Evolutionary conservation across 2,797 vertebrate genomes (phyloP).

Genomic region (Agapornis canus): DNA sequence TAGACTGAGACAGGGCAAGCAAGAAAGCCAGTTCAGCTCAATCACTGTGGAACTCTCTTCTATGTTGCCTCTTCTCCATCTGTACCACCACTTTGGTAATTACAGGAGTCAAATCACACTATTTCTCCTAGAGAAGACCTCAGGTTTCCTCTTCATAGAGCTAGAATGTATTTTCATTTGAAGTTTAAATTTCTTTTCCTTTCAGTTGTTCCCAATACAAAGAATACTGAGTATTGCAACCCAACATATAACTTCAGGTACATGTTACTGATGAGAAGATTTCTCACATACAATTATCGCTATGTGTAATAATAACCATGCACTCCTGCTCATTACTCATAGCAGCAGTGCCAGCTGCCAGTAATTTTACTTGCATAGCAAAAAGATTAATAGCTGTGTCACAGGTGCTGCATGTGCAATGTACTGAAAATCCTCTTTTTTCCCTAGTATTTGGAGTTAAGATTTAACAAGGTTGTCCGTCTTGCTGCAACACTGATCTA

Average conservation of each 20-base stretch:
- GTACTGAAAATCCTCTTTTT: slow-evolving; percentile 25
- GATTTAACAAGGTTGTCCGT: slow-evolving; percentile 83
- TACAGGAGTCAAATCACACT: neutral
- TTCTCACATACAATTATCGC: neutral
- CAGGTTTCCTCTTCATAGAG: neutral
- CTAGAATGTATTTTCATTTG: neutral
- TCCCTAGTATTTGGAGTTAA: slow-evolving; percentile 81
- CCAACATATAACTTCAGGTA: neutral
- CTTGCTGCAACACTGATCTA: slow-evolving; percentile 82
- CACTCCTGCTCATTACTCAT: neutral
- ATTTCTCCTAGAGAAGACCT: neutral
- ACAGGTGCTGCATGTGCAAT: neutral
- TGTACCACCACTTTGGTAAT: neutral
- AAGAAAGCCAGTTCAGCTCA: neutral
- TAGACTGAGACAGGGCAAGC: neutral
- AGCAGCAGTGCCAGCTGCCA: neutral
- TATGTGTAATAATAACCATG: neutral
- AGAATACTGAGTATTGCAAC: neutral
- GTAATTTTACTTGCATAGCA: neutral
- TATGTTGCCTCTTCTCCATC: neutral
- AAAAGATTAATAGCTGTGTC: neutral
- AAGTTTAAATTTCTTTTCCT: neutral
- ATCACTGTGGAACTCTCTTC: neutral
- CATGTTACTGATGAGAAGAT: neutral
- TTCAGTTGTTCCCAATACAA: neutral